Percentiles rank a stretch among this genome's conserved stretches.
Evolutionary conservation across 1,140 invertebrate species (phyloP).

Genomic region (Trialeurodes vaporariorum): DNA sequence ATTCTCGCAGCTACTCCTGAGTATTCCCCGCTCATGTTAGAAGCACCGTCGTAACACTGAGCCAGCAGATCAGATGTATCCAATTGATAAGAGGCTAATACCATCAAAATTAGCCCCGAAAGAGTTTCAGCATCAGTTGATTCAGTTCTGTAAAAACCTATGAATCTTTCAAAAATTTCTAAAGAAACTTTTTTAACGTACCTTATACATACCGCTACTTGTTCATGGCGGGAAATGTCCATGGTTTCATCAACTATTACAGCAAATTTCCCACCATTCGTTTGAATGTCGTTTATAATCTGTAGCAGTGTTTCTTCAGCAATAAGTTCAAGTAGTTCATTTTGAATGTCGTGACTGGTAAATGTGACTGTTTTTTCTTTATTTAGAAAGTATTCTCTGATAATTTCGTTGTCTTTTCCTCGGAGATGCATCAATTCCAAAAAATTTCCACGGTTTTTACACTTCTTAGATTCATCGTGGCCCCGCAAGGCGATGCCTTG

Average conservation of each 20-base stretch:
- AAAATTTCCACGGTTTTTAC: conserved; percentile 19
- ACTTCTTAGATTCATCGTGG: conserved; percentile 26
- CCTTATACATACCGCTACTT: conserved; percentile 23
- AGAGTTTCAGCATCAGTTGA: conserved; percentile 1
- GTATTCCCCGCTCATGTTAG: conserved; percentile 19
- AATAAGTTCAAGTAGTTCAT: conserved; percentile 10
- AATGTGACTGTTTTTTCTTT: background rate
- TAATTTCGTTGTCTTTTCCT: conserved; percentile 22
- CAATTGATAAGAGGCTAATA: conserved; percentile 11
- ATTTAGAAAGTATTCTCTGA: conserved; percentile 28
- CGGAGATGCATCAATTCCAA: conserved; percentile 17
- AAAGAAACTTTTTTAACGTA: conserved; percentile 5
- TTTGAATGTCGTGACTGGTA: conserved; percentile 1
- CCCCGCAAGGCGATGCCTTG: conserved; percentile 26
- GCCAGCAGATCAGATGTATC: conserved; percentile 9
- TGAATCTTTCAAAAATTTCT: conserved; percentile 16
- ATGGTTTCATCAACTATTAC: conserved; percentile 30
- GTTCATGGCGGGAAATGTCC: no score
- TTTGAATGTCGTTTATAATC: conserved; percentile 2
- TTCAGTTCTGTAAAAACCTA: conserved; percentile 1
- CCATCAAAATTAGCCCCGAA: background rate
- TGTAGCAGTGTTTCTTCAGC: no score
- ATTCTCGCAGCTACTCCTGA: conserved; percentile 24
- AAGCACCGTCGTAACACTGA: conserved; percentile 3
- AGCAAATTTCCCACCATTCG: conserved; percentile 2